Evolutionary conservation across 1,140 invertebrate genomes (phyloP).

Genomic region (Pseudomyrmex sp.): DNA sequence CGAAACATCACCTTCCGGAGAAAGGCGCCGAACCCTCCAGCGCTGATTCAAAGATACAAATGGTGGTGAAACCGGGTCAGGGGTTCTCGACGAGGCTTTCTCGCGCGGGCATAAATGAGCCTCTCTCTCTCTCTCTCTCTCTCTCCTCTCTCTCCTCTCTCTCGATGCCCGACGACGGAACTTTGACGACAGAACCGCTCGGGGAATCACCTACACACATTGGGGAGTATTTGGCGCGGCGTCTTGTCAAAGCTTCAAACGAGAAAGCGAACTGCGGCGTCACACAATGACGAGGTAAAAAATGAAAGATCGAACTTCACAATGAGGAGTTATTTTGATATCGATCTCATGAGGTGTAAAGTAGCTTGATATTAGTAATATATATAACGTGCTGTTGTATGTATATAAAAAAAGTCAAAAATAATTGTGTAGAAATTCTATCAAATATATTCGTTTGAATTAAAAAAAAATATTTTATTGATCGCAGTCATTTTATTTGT

Average conservation of each 20-base stretch:
- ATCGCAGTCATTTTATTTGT: too few species aligned
- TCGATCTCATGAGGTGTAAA: not conserved
- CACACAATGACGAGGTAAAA: not conserved
- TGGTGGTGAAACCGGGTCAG: slow-evolving; percentile 42
- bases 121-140: too few species aligned
- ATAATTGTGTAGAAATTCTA: not conserved
- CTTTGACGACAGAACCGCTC: slow-evolving; percentile 13
- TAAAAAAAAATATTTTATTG: too few species aligned
- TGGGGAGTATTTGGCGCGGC: not conserved
- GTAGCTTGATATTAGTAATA: too few species aligned
- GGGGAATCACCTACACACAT: not conserved
- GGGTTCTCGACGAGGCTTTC: slow-evolving; percentile 30
- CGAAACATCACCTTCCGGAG: not conserved
- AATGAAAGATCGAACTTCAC: slow-evolving; percentile 10
- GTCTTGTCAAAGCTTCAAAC: slow-evolving; percentile 43
- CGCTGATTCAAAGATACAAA: slow-evolving; percentile 50
- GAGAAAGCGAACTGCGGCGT: not conserved
- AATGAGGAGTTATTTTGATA: not conserved
- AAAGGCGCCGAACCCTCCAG: not conserved
- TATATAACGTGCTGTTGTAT: not conserved
- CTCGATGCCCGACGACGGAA: slow-evolving; percentile 33
- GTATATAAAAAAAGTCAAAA: not conserved
- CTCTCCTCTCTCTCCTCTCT: not conserved
- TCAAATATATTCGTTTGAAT: too few species aligned
- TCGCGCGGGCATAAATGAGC: slow-evolving; percentile 35